These are phyloP conservation scores for Octodonta nipae DNA, from an alignment of 2,888 invertebrate genomes.

Conservation along the genomic window DNA sequence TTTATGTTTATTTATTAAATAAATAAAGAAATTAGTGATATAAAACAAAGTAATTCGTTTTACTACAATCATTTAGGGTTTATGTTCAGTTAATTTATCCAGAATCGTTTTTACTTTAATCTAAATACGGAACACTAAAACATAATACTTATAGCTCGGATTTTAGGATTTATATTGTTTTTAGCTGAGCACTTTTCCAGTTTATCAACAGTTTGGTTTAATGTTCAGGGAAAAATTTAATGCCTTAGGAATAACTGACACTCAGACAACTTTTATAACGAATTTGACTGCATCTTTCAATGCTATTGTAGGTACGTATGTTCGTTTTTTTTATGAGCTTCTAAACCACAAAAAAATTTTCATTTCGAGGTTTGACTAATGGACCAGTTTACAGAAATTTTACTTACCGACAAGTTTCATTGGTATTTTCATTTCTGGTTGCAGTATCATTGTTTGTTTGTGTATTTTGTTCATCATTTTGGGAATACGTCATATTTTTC, in stretches of 20 bases:
- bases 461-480: constrained; percentile 49
- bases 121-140: too few species aligned
- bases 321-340: constrained; percentile 7
- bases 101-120: too few species aligned
- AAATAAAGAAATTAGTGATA: too few species aligned
- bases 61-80: too few species aligned
- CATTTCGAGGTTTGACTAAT: constrained; percentile 49
- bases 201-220: constrained; percentile 59
- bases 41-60: too few species aligned
- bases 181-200: constrained; percentile 52
- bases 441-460: constrained; percentile 47
- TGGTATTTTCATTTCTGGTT: constrained; percentile 47
- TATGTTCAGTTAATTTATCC: too few species aligned
- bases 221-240: constrained; percentile 52
- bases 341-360: too few species aligned
- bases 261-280: constrained; percentile 57
- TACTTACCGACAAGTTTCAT: constrained; percentile 52
- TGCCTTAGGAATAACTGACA: constrained; percentile 46
- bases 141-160: too few species aligned
- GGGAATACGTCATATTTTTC: constrained; percentile 48
- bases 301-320: constrained; percentile 50
- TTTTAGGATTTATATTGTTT: constrained; percentile 21
- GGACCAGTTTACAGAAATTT: constrained; percentile 57
- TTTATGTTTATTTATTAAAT: too few species aligned
- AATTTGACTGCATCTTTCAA: constrained; percentile 58